Conservation (phyloP, 2,113 vertebrate genomes). For the Recurvirostra avosetta region DNA sequence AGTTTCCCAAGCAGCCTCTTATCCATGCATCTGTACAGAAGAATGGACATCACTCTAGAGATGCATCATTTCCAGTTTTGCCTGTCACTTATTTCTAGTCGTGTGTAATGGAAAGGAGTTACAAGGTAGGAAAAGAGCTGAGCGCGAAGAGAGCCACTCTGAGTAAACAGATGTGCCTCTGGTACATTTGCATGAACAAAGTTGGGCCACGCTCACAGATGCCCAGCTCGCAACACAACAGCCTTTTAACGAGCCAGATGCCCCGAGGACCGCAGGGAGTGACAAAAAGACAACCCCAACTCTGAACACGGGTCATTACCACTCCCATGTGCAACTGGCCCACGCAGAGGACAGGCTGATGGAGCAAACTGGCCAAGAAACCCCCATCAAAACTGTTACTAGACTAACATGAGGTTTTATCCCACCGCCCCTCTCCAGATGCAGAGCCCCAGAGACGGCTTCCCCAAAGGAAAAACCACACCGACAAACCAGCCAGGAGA, state of each 20-base stretch:
- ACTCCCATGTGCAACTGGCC: accelerated
- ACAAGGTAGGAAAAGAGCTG: neutral
- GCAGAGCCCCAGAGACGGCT: neutral
- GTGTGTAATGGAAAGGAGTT: neutral
- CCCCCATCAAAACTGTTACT: neutral
- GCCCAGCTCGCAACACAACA: neutral
- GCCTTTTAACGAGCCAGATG: neutral
- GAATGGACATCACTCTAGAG: neutral
- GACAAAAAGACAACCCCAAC: neutral
- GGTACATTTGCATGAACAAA: neutral
- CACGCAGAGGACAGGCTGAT: neutral
- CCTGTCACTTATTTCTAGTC: neutral
- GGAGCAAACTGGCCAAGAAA: neutral
- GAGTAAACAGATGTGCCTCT: neutral
- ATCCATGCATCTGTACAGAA: neutral
- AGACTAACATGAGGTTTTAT: neutral
- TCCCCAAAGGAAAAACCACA: neutral
- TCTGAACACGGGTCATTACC: neutral
- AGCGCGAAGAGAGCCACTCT: neutral
- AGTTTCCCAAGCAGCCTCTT: neutral
- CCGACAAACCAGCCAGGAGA: neutral
- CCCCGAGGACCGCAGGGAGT: neutral
- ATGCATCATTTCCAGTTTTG: neutral
- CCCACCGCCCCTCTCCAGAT: neutral
- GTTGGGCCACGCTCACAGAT: neutral